phyloP scores from a whole-genome alignment of 2,113 vertebrate genomes.

The Egretta garzetta region DNA sequence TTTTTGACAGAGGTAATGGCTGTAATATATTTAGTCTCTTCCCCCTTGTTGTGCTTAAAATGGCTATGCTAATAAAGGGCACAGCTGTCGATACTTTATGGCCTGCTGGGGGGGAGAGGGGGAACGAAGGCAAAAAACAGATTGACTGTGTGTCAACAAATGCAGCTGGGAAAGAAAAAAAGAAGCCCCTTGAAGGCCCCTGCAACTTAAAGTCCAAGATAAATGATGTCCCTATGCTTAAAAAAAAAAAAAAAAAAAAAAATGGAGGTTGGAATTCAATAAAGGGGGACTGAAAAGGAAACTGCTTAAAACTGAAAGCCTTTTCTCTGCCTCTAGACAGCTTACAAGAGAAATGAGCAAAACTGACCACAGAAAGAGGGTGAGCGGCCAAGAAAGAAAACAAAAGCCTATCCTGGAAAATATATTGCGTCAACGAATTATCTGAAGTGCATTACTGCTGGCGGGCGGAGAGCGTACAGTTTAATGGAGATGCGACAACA shows the following conservation, averaged over 20 bases:
- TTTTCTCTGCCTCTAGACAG: slow-evolving; percentile 84
- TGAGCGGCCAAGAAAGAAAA: slow-evolving; percentile 69
- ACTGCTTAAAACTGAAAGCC: slow-evolving; percentile 78
- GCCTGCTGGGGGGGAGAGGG: slow-evolving; percentile 72
- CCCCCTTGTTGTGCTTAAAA: slow-evolving; percentile 71
- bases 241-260: slow-evolving; percentile 79
- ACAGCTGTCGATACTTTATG: slow-evolving; percentile 97
- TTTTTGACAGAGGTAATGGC: slow-evolving; percentile 88
- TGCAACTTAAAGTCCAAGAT: slow-evolving; percentile 78
- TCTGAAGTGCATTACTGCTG: not conserved
- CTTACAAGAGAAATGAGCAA: slow-evolving; percentile 84
- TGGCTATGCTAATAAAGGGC: slow-evolving; percentile 90
- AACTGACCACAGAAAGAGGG: slow-evolving; percentile 67
- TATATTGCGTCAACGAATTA: slow-evolving; percentile 21
- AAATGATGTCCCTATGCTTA: slow-evolving; percentile 78
- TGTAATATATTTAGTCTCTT: slow-evolving; percentile 86
- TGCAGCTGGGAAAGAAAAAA: slow-evolving; percentile 90
- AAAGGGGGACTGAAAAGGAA: slow-evolving; percentile 80
- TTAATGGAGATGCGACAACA: slow-evolving; percentile 40
- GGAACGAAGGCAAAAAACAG: slow-evolving; percentile 77
- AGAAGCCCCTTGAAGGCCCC: slow-evolving; percentile 83
- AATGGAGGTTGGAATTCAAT: slow-evolving; percentile 89
- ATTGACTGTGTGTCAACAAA: slow-evolving; percentile 97
- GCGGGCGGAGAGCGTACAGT: not conserved
- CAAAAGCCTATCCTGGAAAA: slow-evolving; percentile 83